Evolutionary conservation across 1,140 invertebrate genomes (phyloP).

Genomic region (Dryas iulia): DNA sequence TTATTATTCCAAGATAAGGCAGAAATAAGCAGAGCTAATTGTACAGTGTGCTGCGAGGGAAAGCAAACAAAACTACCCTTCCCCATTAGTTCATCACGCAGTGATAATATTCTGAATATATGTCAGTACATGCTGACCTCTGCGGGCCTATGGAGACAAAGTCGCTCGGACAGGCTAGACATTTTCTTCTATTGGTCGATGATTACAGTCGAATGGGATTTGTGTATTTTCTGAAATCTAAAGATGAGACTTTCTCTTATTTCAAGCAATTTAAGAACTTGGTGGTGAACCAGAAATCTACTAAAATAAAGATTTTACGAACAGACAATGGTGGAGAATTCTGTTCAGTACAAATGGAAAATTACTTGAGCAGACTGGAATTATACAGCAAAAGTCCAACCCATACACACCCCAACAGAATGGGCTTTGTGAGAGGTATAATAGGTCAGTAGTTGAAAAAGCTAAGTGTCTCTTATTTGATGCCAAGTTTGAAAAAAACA

Average conservation of each 20-base stretch:
- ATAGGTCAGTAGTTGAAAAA: conserved; percentile 18
- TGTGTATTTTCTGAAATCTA: conserved; percentile 16
- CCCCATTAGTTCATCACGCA: background rate
- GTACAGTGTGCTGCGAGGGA: background rate
- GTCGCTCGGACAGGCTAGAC: conserved; percentile 13
- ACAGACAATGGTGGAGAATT: too few species aligned
- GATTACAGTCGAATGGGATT: conserved; percentile 11
- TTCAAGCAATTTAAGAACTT: conserved; percentile 13
- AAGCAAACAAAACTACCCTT: background rate
- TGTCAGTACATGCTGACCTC: conserved; percentile 12
- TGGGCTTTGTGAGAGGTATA: conserved; percentile 14
- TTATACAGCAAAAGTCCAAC: conserved; percentile 13
- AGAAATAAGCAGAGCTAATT: too few species aligned
- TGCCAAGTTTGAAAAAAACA: too few species aligned
- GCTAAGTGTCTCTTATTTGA: conserved; percentile 15
- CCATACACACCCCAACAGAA: conserved; percentile 5
- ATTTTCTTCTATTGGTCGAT: conserved; percentile 16
- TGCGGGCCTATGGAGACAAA: conserved; percentile 17
- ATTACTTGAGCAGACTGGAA: conserved; percentile 11
- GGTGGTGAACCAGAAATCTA: conserved; percentile 7
- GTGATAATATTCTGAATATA: conserved; percentile 12
- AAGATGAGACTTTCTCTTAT: conserved; percentile 16
- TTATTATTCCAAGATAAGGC: too few species aligned
- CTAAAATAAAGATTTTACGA: conserved; percentile 17
- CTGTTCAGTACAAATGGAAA: conserved; percentile 12